Evolutionary conservation across 2,797 vertebrate species (phyloP), one percentile per base, ranked within the genome.

Genomic region (Typhlichthys eigenmanni): DNA sequence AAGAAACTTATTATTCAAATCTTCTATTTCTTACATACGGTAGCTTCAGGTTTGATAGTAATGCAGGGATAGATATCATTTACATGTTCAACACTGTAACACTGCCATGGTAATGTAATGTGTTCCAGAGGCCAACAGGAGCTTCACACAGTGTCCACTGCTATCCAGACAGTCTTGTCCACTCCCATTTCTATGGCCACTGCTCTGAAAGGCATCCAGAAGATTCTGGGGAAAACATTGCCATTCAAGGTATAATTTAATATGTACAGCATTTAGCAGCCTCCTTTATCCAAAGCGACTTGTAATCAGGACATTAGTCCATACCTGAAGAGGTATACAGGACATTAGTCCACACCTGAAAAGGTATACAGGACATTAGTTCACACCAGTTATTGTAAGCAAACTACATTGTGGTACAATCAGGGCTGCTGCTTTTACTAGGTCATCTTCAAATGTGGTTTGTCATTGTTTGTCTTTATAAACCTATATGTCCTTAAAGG

Each of bases 151-250:
- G 91, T 98, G 54, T 94, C 95, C 9, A 88, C 92, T 68, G 92
- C 95, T 43, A 95, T 99, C 82, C 94, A 98, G 86, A 94, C 80
- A 16, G 93, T 94, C 24, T 85, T 99, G 55, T 94, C 92, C 59
- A 92, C 82, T 62, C 92, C 94, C 0, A 76, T 88, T 58, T 87
- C 90, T 48, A 66, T 87, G 60, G 91, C 92, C 50, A 72, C 86
- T 1, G 93, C 88, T 64, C 70, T 97, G 66, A 99, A 97, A 83
- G 90, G 91, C 74, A 83, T 99, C 56, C 98, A 98, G 86, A 98
- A 96, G 64, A 92, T 89, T 29, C 84, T 98, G 45, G 96, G 97
- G 55, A 96, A 93, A 83, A 92, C 95, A 0, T 89, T 98, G 72
- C 97, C 98, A 1, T 98, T 96, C 83, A 99, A 99, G 96, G 97